A percentile compares a stretch with the other conserved stretches of the same genome.
Conservation (phyloP, 2,888 invertebrate genomes). For the Kryphioiulus occultus region DNA sequence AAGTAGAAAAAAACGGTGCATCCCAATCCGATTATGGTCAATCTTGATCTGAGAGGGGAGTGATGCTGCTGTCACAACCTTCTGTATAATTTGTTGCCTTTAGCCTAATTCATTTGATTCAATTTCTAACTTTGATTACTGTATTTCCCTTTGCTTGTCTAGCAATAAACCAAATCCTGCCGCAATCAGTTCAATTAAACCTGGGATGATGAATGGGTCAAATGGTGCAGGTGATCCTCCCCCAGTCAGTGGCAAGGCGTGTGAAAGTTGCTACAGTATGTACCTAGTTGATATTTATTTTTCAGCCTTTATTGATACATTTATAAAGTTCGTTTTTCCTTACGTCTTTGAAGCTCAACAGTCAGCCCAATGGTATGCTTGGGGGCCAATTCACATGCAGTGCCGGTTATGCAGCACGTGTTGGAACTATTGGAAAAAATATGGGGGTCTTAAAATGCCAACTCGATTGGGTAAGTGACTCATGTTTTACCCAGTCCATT, state of each 20-base stretch:
- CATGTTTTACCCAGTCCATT: background rate
- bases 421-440: conserved; percentile 99
- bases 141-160: conserved; percentile 60
- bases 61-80: conserved; percentile 28
- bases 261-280: conserved; percentile 82
- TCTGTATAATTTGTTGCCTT: background rate
- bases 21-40: background rate
- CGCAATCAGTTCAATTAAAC: conserved; percentile 74
- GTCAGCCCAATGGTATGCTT: conserved; percentile 93
- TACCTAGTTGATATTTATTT: conserved; percentile 52
- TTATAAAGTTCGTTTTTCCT: conserved; percentile 42
- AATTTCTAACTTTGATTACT: conserved; percentile 1
- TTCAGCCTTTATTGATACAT: background rate
- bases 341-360: conserved; percentile 68
- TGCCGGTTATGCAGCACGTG: conserved; percentile 92
- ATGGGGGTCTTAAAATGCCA: conserved; percentile 91
- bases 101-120: background rate
- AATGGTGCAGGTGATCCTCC: conserved; percentile 64
- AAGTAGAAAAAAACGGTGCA: background rate
- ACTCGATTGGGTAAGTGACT: conserved; percentile 60
- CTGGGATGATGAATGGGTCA: conserved; percentile 77
- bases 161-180: conserved; percentile 91
- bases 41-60: background rate
- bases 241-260: conserved; percentile 72
- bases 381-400: conserved; percentile 93